Evolutionary conservation across 2,113 vertebrate genomes (phyloP).

Genomic region (Oncorhynchus clarkii): DNA sequence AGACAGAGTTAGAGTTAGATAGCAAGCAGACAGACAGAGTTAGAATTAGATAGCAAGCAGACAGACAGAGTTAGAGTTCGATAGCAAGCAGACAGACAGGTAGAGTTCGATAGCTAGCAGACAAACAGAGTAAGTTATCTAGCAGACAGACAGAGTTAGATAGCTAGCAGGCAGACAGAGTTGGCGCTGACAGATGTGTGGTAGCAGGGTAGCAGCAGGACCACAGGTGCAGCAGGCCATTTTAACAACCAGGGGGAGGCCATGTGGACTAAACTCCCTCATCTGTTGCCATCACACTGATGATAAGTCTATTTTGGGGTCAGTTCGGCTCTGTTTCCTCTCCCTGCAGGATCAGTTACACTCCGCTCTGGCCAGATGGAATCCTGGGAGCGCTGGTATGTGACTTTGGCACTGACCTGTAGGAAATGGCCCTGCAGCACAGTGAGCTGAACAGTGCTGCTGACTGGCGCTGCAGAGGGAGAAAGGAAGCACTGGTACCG

Average conservation of each 20-base stretch:
- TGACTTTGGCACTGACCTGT: slow-evolving; percentile 26
- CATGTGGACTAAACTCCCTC: slow-evolving; percentile 68
- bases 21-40: too few species aligned
- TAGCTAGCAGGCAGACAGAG: too few species aligned
- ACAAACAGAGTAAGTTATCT: too few species aligned
- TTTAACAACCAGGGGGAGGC: slow-evolving; percentile 65
- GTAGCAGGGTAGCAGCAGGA: slow-evolving; percentile 49
- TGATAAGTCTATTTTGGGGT: slow-evolving; percentile 71
- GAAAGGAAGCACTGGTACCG: not conserved
- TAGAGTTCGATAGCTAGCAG: too few species aligned
- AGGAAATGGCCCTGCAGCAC: not conserved
- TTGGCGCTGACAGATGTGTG: slow-evolving; percentile 63
- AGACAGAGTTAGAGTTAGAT: too few species aligned
- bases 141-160: too few species aligned
- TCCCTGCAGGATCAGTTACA: slow-evolving; percentile 46
- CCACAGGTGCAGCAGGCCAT: slow-evolving; percentile 61
- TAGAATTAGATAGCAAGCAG: too few species aligned
- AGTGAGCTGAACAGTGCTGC: not conserved
- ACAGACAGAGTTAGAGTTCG: too few species aligned
- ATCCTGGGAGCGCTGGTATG: slow-evolving; percentile 11
- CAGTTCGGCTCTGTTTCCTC: slow-evolving; percentile 54
- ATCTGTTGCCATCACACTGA: slow-evolving; percentile 71
- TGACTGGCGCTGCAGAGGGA: too few species aligned
- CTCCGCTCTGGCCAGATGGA: slow-evolving; percentile 52
- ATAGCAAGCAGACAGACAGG: too few species aligned